These are phyloP conservation scores for Oceanodroma tethys DNA, from an alignment of 2,113 vertebrate genomes.

Conservation along the genomic window DNA sequence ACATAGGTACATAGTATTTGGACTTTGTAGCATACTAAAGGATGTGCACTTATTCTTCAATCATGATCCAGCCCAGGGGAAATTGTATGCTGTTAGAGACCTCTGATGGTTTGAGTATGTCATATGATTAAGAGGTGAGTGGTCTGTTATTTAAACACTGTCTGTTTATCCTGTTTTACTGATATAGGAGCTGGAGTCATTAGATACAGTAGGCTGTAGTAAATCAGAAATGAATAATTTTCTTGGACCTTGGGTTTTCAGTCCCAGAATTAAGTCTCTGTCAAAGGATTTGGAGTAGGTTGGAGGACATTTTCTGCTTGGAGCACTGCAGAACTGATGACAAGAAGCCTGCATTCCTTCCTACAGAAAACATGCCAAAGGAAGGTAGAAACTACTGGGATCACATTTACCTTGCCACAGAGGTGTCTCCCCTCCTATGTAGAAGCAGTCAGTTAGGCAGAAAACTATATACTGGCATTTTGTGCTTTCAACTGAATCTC, in stretches of 20 bases:
- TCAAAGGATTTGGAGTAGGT: neutral
- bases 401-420: neutral
- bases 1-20: rapidly evolving
- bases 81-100: neutral
- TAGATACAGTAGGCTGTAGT: neutral
- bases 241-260: neutral
- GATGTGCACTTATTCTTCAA: neutral
- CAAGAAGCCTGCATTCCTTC: neutral
- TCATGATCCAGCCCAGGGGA: neutral
- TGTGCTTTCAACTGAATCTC: neutral
- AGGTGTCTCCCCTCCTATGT: neutral
- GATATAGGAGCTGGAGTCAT: neutral
- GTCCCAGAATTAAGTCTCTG: neutral
- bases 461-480: neutral
- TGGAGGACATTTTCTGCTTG: neutral
- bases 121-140: neutral
- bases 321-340: neutral
- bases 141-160: neutral
- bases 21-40: neutral
- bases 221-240: neutral
- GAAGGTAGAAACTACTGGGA: neutral
- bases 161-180: neutral
- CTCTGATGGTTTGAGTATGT: neutral
- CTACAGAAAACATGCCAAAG: neutral
- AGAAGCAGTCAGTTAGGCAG: neutral